Conservation (phyloP, 2,113 vertebrate species). For the Dicrurus megarhynchus region DNA sequence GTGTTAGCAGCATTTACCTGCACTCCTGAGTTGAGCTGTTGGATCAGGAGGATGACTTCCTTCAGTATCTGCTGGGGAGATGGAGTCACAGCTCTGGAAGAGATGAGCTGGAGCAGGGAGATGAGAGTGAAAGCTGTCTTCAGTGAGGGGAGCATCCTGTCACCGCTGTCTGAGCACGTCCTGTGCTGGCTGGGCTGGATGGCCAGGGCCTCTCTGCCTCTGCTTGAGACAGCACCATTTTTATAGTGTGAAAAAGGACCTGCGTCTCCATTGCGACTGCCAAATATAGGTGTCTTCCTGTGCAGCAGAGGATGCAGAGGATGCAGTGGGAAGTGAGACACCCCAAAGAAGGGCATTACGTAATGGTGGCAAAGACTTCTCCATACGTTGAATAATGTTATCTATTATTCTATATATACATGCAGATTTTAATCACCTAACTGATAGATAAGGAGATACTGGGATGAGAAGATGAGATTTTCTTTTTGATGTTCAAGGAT, state of each 20-base stretch:
- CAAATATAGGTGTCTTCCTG: conserved; percentile 60
- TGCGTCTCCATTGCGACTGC: not conserved
- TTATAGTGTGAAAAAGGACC: not conserved
- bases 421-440: conserved; percentile 54
- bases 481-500: not conserved
- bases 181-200: not conserved
- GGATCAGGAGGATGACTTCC: not conserved
- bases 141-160: not conserved
- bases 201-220: not conserved
- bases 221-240: not conserved
- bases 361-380: not conserved
- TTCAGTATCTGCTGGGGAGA: not conserved
- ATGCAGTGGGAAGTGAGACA: not conserved
- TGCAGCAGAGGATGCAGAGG: not conserved
- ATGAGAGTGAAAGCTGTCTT: not conserved
- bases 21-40: not conserved
- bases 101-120: not conserved
- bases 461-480: not conserved
- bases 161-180: rapidly evolving
- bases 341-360: conserved; percentile 6
- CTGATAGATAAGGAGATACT: not conserved
- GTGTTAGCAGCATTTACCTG: not conserved
- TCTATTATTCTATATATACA: not conserved
- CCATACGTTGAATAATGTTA: not conserved
- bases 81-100: rapidly evolving